Conservation (phyloP, 2,113 vertebrate genomes). For the Pelodiscus sinensis region DNA sequence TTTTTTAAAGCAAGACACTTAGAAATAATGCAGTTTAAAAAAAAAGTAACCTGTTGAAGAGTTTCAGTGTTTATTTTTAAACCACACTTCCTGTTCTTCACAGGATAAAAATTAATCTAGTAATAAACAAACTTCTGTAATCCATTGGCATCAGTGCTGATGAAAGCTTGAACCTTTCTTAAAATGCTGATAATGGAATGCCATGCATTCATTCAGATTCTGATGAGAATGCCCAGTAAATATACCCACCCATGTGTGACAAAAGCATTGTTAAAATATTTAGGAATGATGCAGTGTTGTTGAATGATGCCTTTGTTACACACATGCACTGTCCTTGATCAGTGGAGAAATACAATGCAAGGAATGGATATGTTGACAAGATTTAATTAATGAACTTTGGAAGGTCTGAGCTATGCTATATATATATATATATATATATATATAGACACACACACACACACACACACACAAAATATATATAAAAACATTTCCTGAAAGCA, state of each 20-base stretch:
- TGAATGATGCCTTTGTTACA: conserved; percentile 27
- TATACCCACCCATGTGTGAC: neutral
- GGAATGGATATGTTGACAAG: conserved; percentile 38
- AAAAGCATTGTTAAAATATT: conserved; percentile 49
- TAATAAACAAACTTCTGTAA: conserved; percentile 54
- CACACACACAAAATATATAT: too few species aligned
- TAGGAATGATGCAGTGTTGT: neutral
- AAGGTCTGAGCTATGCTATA: neutral
- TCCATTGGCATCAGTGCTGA: conserved; percentile 43
- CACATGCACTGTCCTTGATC: neutral
- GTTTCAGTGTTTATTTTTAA: conserved; percentile 6
- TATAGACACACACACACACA: too few species aligned
- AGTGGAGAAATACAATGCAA: neutral
- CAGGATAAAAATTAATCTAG: conserved; percentile 40
- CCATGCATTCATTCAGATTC: conserved; percentile 35
- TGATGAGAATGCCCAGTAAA: neutral
- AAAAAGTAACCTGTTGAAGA: neutral
- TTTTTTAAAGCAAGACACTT: neutral
- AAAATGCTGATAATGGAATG: conserved; percentile 38
- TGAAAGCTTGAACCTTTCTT: conserved; percentile 54
- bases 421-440: too few species aligned
- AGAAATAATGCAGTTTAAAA: neutral
- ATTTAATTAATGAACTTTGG: conserved; percentile 33
- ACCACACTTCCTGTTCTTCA: neutral
- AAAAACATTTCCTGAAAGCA: too few species aligned